These are phyloP conservation scores for Metellina segmentata DNA, from an alignment of 2,888 invertebrate genomes.

Conservation along the genomic window DNA sequence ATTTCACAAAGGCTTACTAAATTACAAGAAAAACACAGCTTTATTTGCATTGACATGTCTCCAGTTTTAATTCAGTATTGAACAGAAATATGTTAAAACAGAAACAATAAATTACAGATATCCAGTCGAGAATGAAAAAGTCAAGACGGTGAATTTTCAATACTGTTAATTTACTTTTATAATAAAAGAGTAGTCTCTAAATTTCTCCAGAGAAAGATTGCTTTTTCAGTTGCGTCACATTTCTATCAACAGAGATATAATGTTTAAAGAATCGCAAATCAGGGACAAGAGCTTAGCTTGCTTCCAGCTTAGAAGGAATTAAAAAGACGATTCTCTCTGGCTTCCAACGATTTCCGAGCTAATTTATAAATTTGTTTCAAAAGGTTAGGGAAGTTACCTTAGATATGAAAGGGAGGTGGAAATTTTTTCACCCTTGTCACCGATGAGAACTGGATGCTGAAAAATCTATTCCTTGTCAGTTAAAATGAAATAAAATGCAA, in stretches of 20 bases:
- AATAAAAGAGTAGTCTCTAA: neutral
- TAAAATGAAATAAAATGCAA: conserved; percentile 6
- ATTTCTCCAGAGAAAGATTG: neutral
- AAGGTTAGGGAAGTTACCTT: neutral
- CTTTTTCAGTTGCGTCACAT: neutral
- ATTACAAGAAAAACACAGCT: neutral
- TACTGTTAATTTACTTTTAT: neutral
- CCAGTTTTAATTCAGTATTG: neutral
- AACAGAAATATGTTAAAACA: neutral
- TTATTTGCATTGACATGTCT: neutral
- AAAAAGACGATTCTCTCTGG: neutral
- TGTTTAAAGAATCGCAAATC: neutral
- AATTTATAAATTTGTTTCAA: conserved; percentile 4
- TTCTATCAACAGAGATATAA: neutral
- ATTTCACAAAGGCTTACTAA: neutral
- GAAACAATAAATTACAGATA: neutral
- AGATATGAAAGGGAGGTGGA: neutral
- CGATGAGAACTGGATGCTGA: neutral
- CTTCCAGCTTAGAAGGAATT: neutral
- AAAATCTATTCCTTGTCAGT: conserved; percentile 14
- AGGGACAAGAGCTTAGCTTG: neutral
- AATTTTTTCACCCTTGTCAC: neutral
- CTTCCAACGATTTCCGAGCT: neutral
- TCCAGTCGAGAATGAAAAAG: neutral
- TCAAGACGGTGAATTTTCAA: neutral